These are phyloP conservation scores for Otolemur crassicaudatus DNA, from an alignment of 2,797 vertebrate species.

Conservation along the genomic window DNA sequence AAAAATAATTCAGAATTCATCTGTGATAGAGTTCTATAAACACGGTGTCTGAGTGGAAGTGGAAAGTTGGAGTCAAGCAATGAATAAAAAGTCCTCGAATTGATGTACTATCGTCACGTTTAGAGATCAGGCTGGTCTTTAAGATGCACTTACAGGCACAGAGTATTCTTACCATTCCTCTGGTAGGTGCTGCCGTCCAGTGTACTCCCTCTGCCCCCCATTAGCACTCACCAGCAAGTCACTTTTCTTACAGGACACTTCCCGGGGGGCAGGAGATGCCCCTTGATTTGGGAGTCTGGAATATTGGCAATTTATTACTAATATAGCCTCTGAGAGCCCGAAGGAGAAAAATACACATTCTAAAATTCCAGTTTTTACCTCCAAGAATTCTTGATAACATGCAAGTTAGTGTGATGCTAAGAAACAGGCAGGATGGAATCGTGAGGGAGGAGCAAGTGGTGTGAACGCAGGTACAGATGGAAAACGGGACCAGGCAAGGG, in stretches of 20 bases:
- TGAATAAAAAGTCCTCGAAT: neutral
- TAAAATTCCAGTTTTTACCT: neutral
- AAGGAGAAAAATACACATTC: neutral
- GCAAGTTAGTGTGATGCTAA: neutral
- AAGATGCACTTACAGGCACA: accelerated
- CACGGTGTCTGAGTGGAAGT: no score
- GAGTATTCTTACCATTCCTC: neutral
- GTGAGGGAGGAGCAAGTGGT: neutral
- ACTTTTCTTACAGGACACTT: neutral
- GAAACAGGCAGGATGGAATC: neutral
- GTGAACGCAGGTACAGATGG: neutral
- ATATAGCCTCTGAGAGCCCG: neutral
- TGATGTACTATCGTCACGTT: neutral
- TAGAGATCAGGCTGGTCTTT: neutral
- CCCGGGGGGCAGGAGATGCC: neutral
- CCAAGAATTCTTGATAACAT: neutral
- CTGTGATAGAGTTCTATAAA: neutral
- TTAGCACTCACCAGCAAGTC: neutral
- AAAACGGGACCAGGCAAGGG: neutral
- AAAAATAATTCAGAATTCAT: neutral
- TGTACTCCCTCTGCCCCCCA: neutral
- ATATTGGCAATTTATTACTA: neutral
- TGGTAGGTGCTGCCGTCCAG: neutral
- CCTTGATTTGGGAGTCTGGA: neutral
- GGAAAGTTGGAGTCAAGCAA: neutral